Percentiles rank a stretch among this genome's conserved stretches.
Conservation (phyloP, 2,888 invertebrate genomes). For the Eristalis pertinax region DNA sequence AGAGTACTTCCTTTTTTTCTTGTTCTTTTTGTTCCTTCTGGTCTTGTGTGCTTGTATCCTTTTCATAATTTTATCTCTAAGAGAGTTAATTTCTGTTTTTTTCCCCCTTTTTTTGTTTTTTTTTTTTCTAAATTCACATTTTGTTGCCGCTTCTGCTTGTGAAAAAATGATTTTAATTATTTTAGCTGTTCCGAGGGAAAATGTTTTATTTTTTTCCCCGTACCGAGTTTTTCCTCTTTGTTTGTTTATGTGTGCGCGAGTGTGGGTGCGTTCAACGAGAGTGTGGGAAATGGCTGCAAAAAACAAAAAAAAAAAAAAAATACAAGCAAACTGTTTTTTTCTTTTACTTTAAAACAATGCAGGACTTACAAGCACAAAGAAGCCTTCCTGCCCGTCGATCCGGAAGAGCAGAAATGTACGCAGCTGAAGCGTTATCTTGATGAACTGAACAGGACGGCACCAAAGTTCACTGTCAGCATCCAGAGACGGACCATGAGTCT, state of each 20-base stretch:
- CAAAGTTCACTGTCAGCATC: conserved; percentile 77
- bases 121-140: not conserved
- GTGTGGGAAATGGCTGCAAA: not conserved
- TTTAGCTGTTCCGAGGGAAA: conserved; percentile 55
- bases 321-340: not conserved
- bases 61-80: conserved; percentile 60
- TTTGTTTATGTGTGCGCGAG: not conserved
- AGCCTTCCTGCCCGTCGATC: conserved; percentile 78
- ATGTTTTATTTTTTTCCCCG: conserved; percentile 45
- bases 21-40: conserved; percentile 20
- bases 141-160: not conserved
- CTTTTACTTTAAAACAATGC: conserved; percentile 53
- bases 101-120: not conserved
- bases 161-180: conserved; percentile 63
- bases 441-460: conserved; percentile 70
- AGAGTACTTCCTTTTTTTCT: conserved; percentile 25
- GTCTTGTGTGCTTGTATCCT: conserved; percentile 8
- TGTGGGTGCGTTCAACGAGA: not conserved
- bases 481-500: conserved; percentile 79
- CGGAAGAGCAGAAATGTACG: conserved; percentile 78
- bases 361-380: conserved; percentile 79
- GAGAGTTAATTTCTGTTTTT: conserved; percentile 28
- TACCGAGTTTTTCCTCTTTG: not conserved
- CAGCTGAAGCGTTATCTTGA: conserved; percentile 75
- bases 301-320: not conserved